phyloP scores from a whole-genome alignment of 2,113 vertebrate species.

The Pelodiscus sinensis region DNA sequence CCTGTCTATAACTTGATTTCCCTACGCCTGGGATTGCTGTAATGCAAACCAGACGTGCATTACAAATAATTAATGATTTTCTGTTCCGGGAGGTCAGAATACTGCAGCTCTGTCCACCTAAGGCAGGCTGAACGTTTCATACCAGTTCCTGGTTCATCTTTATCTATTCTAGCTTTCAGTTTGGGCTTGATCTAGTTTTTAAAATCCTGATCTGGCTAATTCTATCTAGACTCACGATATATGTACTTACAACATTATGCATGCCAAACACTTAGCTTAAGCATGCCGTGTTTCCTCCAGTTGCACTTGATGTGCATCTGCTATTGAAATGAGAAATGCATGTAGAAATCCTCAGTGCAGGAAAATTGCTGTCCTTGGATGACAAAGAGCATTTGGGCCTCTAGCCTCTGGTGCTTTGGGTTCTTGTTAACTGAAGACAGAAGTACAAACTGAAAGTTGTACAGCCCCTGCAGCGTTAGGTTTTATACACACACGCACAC shows the following conservation, averaged over 20 bases:
- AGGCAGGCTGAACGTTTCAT: neutral
- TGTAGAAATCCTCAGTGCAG: accelerated
- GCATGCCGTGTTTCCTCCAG: neutral
- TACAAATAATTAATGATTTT: neutral
- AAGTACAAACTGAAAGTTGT: accelerated
- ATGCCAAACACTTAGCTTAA: accelerated
- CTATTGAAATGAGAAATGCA: accelerated
- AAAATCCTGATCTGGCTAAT: accelerated
- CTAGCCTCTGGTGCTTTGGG: accelerated
- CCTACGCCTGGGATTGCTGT: neutral
- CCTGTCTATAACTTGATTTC: accelerated
- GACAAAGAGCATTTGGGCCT: accelerated
- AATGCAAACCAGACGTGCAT: accelerated
- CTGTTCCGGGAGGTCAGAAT: neutral
- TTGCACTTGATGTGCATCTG: accelerated
- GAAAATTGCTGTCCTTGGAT: accelerated
- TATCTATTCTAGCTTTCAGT: accelerated
- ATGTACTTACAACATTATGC: accelerated
- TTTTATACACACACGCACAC: neutral
- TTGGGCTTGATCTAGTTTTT: neutral
- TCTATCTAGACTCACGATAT: neutral
- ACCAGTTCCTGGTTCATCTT: neutral
- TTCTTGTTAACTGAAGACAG: accelerated
- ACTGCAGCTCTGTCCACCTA: neutral
- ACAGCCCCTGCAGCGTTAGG: neutral